Conservation (phyloP, 2,113 vertebrate genomes). For the rabbit (Oryctolagus cuniculus) region DNA sequence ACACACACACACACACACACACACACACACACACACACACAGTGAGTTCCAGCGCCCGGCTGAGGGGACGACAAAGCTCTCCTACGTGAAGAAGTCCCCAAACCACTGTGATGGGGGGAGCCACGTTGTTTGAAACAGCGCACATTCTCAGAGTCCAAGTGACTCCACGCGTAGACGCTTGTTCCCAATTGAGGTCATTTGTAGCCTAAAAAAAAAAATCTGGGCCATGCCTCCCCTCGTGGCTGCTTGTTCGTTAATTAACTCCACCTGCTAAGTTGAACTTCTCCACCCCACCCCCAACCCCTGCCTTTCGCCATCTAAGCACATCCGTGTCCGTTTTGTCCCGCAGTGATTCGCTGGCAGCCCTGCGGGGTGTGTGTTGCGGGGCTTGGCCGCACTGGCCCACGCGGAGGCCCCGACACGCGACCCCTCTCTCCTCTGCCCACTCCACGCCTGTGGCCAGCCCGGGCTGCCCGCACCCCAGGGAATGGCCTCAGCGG, state of each 20-base stretch:
- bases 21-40: not conserved
- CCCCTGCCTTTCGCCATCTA: not conserved
- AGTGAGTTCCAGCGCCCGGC: no score
- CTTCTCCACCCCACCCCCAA: no score
- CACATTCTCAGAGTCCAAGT: not conserved
- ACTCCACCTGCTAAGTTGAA: not conserved
- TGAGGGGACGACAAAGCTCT: not conserved
- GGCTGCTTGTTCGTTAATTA: not conserved
- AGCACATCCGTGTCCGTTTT: not conserved
- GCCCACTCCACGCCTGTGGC: not conserved
- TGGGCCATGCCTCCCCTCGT: not conserved
- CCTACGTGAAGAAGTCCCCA: not conserved
- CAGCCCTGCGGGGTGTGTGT: not conserved
- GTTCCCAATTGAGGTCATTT: not conserved
- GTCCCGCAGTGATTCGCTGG: not conserved
- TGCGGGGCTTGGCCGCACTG: no score
- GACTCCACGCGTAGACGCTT: not conserved
- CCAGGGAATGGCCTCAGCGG: no score
- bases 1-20: not conserved
- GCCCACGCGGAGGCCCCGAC: no score
- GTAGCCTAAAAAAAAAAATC: not conserved
- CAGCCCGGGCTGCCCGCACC: not conserved
- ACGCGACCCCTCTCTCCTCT: not conserved
- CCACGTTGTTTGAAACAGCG: no score
- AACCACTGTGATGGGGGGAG: not conserved